Percentiles rank a stretch among this genome's conserved stretches.
phyloP scores from a whole-genome alignment of 1,140 invertebrate genomes.

The Musca vetustissima region DNA sequence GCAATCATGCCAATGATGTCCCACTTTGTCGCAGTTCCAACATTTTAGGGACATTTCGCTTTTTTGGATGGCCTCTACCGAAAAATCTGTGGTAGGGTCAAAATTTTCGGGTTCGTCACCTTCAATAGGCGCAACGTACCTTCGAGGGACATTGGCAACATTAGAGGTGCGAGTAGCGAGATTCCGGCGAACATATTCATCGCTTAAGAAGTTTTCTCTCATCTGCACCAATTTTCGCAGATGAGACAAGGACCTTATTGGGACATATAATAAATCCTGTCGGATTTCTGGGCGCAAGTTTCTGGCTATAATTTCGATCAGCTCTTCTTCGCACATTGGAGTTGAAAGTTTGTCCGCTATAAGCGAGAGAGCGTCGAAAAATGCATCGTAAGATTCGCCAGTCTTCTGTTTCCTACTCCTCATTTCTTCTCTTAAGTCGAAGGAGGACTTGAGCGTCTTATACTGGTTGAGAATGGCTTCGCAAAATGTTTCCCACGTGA shows the following conservation, averaged over 20 bases:
- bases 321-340: too few relatives aligned
- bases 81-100: background rate
- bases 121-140: background rate
- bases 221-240: too few relatives aligned
- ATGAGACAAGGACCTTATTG: background rate
- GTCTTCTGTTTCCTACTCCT: constrained; percentile 15
- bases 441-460: too few relatives aligned
- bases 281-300: too few relatives aligned
- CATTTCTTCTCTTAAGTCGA: constrained; percentile 11
- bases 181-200: background rate
- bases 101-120: background rate
- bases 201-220: too few relatives aligned
- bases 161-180: background rate
- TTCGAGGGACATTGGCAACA: too few relatives aligned
- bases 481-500: background rate
- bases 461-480: background rate
- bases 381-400: constrained; percentile 13
- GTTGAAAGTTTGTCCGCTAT: background rate
- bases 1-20: constrained; percentile 11
- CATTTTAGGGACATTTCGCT: background rate
- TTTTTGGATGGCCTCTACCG: background rate
- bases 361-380: background rate
- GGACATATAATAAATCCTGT: too few relatives aligned
- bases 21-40: too few relatives aligned
- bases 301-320: too few relatives aligned